Evolutionary conservation across 2,113 vertebrate genomes (phyloP).

Genomic region (Cyanoliseus patagonus): DNA sequence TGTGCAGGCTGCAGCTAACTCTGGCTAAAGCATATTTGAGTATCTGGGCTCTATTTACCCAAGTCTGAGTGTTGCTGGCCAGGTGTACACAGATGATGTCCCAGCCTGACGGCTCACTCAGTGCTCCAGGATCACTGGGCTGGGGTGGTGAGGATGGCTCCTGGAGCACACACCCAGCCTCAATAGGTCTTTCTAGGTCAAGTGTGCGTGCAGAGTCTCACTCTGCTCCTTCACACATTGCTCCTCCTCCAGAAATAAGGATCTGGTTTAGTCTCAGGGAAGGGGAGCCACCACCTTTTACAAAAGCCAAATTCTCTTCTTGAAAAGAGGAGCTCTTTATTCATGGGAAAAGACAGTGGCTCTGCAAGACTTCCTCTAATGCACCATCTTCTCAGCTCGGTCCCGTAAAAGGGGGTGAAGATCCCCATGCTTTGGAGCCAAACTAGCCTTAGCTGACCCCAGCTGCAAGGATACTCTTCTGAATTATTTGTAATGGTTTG

Average conservation of each 20-base stretch:
- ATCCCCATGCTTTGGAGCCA: not conserved
- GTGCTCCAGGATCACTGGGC: not conserved
- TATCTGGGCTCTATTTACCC: rapidly evolving
- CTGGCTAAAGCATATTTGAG: rapidly evolving
- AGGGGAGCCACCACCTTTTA: not conserved
- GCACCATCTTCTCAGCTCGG: not conserved
- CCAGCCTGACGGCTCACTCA: not conserved
- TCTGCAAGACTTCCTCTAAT: not conserved
- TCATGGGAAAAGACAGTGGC: not conserved
- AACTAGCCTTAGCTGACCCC: slow-evolving; percentile 24
- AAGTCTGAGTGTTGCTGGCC: not conserved
- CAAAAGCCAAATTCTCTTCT: slow-evolving; percentile 42
- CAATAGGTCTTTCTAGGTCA: slow-evolving; percentile 29
- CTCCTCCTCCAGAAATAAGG: slow-evolving; percentile 41
- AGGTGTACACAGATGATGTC: rapidly evolving
- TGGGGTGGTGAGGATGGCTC: not conserved
- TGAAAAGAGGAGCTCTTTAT: slow-evolving; percentile 49
- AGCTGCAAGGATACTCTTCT: not conserved
- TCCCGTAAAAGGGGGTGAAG: not conserved
- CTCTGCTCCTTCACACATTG: not conserved
- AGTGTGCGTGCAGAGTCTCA: not conserved
- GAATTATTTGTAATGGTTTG: not conserved
- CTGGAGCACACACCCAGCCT: not conserved
- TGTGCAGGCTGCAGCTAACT: not conserved
- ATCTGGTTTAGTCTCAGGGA: not conserved